Base-by-base conservation (phyloP, 2,888 invertebrate species). In the Melitaea athalia region DNA sequence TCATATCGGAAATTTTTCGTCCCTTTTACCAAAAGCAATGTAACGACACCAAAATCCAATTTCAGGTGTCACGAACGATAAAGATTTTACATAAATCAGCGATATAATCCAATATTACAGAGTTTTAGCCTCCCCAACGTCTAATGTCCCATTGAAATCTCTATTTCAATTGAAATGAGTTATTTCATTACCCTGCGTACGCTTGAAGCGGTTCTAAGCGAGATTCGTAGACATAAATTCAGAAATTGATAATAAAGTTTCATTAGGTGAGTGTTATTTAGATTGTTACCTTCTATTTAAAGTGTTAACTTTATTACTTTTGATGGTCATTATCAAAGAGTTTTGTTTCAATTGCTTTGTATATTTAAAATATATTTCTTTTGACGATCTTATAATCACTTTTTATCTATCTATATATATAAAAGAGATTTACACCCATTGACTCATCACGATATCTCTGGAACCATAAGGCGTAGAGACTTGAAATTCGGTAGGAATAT, bases 81-180 rank as follows among this genome's bases (percentile, higher is more conserved):
- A 91, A 91, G 91, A 91, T 90, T 89, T 86, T 85, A 87, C 92
- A 92, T 92, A 92, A 92, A 92, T 92, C 92, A 91, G 85, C 80
- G 85, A 86, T 85, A 88, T 91, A 91, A 91, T 92, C 91, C 90
- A 87, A 91, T 92, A 91, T 88, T 87, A 89, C 85, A 83, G 80
- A 85, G 83, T 85, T 88, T 88, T 87, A 86, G 83, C 83, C 81
- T 80, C 81, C 83, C 78, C 80, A 76, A 76, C 81, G 80, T 84
- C 87, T 90, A 91, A 92, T 91, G 90, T 88, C 86, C 87, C 87
- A 87, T 87, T 90, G 85, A 86, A 89, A 85, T 84, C 86, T 89
- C 89, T 90, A 91, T 89, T 88, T 86, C 91, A 87, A 91, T 92
- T 91, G 88, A 90, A 92, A 91, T 91, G 91, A 92, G 83, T 92